Base-by-base conservation (phyloP, 2,888 invertebrate genomes). In the Sminthurinus aureus region DNA sequence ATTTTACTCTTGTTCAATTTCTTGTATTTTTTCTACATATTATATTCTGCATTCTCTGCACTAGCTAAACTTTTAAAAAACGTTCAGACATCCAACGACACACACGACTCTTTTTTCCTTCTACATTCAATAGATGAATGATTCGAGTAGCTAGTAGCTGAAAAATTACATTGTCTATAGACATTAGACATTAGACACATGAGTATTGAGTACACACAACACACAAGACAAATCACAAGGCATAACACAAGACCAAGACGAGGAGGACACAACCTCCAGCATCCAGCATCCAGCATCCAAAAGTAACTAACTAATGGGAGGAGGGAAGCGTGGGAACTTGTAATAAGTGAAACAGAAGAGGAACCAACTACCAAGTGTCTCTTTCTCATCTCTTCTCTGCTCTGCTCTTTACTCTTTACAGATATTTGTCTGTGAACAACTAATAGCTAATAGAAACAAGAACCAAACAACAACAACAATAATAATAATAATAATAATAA, bases 321-420 rank as follows among this genome's bases (percentile, higher is more conserved):
- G 80, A 18, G 52, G 38, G 77, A 83, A 85, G 82, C 85, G 85
- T 85, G 85, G 85, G 85, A 85, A 85, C 76, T 82, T 80, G 20
- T 82, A 82, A 83, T 79, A 81, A 83, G 79, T 73, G 79, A 83
- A 82, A 85, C 85, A 83, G 20, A 81, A 85, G 83, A 78, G 71
- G 3, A 38, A 38, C 38, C 38, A 38, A 38, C 3, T 4, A 38
- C 38, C 38, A 38, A 38, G 38, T 38, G 38, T 38, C 38, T 38
- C 38, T 38, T 1, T 38, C 77, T 58, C 81, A 71, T 84, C 73
- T 81, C 81, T 80, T 74, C 24, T 83, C 73, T 52, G 26, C 67
- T 22, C 75, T n/a, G n/a, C n/a, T n/a, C n/a, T n/a, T n/a, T n/a
- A n/a, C 79, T 83, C 64, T 78, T 26, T 38, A 13, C 8, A 38